Base-by-base conservation (phyloP, 2,888 invertebrate species). In the Nipponacmea schrenckii region DNA sequence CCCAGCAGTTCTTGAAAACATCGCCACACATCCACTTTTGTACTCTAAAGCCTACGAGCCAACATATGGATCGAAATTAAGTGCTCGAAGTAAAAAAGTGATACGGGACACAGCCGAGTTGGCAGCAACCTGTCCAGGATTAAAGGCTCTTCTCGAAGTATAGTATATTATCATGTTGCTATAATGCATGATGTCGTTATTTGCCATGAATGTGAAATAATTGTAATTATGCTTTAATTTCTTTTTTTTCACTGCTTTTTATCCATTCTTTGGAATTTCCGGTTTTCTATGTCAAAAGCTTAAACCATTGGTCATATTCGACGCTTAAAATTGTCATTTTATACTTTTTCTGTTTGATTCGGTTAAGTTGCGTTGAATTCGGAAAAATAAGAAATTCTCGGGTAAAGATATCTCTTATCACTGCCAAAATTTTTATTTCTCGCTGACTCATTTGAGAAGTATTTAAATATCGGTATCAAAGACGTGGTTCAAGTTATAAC, bases 131-230 rank as follows among this genome's bases (percentile, higher is more conserved):
- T 79, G 85, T 2, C 87, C 87, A 1, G 87, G 85, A 76, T 80
- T 88, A 20, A 83, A 84, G 72, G 73, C 74, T 65, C 72, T 87
- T 67, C 82, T 86, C 76, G 87, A 88, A 81, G 88, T 88, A 86
- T 80, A 70, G 71, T 72, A 71, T 20, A 62, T 14, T 62, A 65
- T 71, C 2, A 39, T 26, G 26, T 31, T 39, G 39, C 39, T 39
- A 5, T 39, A 39, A 39, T 39, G 39, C 39, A 39, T 39, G 39
- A 39, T 39, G 8, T 39, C 39, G 39, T 39, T 39, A 39, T 39
- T 39, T 39, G 39, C 39, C 39, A 39, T 39, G 39, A 39, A 39
- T 39, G 39, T 39, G 39, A 39, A 39, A 39, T 39, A 39, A 39
- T 39, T 39, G 39, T 39, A 39, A 39, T 8, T 39, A 39, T 39